Evolutionary conservation across 2,888 invertebrate species (phyloP).

Genomic region (Netelia melanura): DNA sequence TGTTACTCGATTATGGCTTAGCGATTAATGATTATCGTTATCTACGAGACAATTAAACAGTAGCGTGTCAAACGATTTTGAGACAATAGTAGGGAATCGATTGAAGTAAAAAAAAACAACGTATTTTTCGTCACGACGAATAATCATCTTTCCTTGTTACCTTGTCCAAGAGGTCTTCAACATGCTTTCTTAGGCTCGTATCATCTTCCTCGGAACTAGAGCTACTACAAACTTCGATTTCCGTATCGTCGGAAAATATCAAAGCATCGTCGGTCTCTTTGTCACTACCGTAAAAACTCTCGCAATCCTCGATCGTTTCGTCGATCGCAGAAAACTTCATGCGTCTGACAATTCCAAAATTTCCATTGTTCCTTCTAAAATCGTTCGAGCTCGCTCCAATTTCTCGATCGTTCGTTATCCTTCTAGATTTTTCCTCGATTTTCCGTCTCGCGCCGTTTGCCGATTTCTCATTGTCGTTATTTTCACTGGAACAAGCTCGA

Average conservation of each 20-base stretch:
- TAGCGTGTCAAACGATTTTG: background rate
- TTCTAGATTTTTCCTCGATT: constrained; percentile 71
- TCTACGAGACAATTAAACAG: background rate
- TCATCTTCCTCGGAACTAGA: constrained; percentile 84
- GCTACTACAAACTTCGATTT: constrained; percentile 83
- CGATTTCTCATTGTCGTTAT: constrained; percentile 7
- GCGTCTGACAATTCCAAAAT: constrained; percentile 67
- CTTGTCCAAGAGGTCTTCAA: constrained; percentile 82
- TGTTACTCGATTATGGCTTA: background rate
- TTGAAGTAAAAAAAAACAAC: background rate
- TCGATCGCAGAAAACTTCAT: constrained; percentile 70
- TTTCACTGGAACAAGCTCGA: constrained; percentile 78
- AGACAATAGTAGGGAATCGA: background rate
- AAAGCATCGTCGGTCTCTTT: constrained; percentile 88
- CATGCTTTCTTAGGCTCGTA: constrained; percentile 77
- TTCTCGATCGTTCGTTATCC: constrained; percentile 84
- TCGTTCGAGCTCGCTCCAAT: constrained; percentile 73
- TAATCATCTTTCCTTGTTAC: constrained; percentile 70
- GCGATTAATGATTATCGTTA: background rate
- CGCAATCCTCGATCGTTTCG: constrained; percentile 84
- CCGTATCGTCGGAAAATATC: constrained; percentile 88
- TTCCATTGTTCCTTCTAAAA: constrained; percentile 38
- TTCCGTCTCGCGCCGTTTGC: constrained; percentile 38
- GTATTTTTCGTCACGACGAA: background rate
- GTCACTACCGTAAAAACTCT: constrained; percentile 88